Base-by-base conservation (phyloP, 2,113 vertebrate genomes). In the Bucco capensis region DNA sequence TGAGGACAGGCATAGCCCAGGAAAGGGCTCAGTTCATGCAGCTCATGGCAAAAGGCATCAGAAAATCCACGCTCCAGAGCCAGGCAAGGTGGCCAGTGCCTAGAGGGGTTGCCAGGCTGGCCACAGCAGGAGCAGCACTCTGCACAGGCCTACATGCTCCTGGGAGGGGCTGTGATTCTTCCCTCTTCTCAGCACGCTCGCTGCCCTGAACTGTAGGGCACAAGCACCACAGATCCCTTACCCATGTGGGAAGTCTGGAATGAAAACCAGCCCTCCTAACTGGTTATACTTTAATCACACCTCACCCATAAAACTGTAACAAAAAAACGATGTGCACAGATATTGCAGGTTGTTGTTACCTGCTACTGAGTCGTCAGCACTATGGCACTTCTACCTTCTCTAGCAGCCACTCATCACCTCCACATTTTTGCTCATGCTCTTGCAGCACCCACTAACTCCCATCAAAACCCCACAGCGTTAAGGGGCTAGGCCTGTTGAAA, bases 11-110 rank as follows among this genome's bases (percentile, higher is more conserved):
- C 3, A 0, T 49, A 69, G 31, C 8, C 30, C 27, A 44, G 8
- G 17, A 50, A 46, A 47, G 76, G 28, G 42, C 66, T 78, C 44
- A 40, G 28, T 1, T 0, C 5, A 2, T 6, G 49, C 6, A 12
- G 66, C 10, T 71, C 25, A 71, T 2, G 19, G 28, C 0, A 0
- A 65, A 72, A 86, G 40, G 35, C 2, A 3, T 13, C 5, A 4
- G 30, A 80, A 75, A 56, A 37, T 31, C 8, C 2, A 0, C 0
- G 0, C n/a, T 62, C 12, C 1, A 1, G 15, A 78, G 30, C 28
- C 19, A 3, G n/a, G 30, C 9, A 2, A 74, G 10, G 22, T 1
- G 0, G 35, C 33, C 61, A 65, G 35, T 6, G n/a, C 46, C 42
- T 54, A 60, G 25, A 12, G 38, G 8, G 58, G 22, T 33, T 1